Evolutionary conservation across 2,888 invertebrate genomes (phyloP).

Genomic region (Coenonympha arcania): DNA sequence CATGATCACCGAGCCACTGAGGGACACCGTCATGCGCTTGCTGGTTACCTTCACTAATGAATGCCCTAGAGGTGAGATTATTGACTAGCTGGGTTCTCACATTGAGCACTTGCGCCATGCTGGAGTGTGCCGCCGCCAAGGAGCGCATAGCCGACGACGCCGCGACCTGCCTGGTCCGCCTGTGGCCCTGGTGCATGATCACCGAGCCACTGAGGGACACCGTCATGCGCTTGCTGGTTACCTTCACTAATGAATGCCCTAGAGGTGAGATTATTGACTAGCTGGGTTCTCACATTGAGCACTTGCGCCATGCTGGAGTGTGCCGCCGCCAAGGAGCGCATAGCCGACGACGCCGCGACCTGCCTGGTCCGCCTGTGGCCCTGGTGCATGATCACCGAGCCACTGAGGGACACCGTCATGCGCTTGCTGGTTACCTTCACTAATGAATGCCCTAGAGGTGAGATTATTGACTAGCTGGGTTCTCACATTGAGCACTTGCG

Average conservation of each 20-base stretch:
- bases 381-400: constrained; percentile 77
- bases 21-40: constrained; percentile 72
- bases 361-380: constrained; percentile 78
- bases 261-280: constrained; percentile 71
- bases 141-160: constrained; percentile 69
- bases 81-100: constrained; percentile 72
- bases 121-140: constrained; percentile 71
- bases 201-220: constrained; percentile 70
- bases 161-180: constrained; percentile 74
- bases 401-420: constrained; percentile 67
- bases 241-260: constrained; percentile 76
- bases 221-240: constrained; percentile 74
- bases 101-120: constrained; percentile 75
- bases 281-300: constrained; percentile 70
- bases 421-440: constrained; percentile 77
- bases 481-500: constrained; percentile 74
- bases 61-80: constrained; percentile 72
- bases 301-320: constrained; percentile 76
- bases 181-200: constrained; percentile 80
- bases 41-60: constrained; percentile 77
- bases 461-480: constrained; percentile 53
- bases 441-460: constrained; percentile 77
- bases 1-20: constrained; percentile 70
- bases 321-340: constrained; percentile 68
- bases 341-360: constrained; percentile 71